A percentile compares a stretch with the other conserved stretches of the same genome.
phyloP scores from a whole-genome alignment of 2,113 vertebrate genomes.

The Macquaria ambigua region DNA sequence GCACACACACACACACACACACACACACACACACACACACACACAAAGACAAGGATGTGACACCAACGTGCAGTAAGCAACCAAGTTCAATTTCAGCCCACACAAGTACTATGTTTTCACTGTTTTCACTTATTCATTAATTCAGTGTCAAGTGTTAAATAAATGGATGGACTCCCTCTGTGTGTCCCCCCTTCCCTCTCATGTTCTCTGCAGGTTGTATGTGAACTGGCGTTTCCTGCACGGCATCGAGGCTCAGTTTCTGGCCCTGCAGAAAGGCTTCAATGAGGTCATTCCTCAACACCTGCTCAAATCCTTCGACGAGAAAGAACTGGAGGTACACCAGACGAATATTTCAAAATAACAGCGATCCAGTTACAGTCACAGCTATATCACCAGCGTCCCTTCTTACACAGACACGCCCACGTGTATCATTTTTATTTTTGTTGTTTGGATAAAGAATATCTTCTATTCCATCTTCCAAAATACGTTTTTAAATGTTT shows the following conservation, averaged over 20 bases:
- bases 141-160: neutral
- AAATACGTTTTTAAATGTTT: no score
- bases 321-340: slow-evolving; percentile 97
- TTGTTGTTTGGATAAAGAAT: neutral
- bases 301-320: slow-evolving; percentile 97
- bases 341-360: neutral
- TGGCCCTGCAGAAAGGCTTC: slow-evolving; percentile 98
- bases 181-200: neutral
- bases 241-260: slow-evolving; percentile 98
- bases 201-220: slow-evolving; percentile 85
- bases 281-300: slow-evolving; percentile 99
- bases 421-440: neutral
- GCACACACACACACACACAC: neutral
- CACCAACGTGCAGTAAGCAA: neutral
- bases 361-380: neutral
- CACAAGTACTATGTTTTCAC: neutral
- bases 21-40: no score
- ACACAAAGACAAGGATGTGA: neutral
- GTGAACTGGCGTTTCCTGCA: slow-evolving; percentile 99
- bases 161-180: neutral
- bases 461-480: neutral
- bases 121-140: neutral
- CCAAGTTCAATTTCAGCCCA: neutral
- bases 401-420: no score
- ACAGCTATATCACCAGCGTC: neutral